Evolutionary conservation across 2,797 vertebrate genomes (phyloP).

Genomic region (Clarias pachynema): DNA sequence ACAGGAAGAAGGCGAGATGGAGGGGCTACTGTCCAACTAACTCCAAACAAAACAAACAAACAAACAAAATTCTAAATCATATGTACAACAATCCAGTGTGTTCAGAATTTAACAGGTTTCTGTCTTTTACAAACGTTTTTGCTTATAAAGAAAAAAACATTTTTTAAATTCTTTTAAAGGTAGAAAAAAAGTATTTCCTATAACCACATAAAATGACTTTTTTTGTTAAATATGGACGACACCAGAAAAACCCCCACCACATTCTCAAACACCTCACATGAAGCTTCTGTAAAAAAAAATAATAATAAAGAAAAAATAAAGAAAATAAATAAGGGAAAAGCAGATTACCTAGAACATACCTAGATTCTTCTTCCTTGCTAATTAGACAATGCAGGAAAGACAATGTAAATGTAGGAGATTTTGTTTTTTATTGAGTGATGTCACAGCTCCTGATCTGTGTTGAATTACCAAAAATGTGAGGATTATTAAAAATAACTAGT

Average conservation of each 20-base stretch:
- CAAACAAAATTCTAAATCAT: slow-evolving; percentile 73
- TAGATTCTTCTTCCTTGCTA: slow-evolving; percentile 57
- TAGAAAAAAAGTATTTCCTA: slow-evolving; percentile 67
- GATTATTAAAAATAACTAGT: neutral
- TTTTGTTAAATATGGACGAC: slow-evolving; percentile 64
- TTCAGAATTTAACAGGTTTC: slow-evolving; percentile 70
- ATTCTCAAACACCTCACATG: slow-evolving; percentile 77
- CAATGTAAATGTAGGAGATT: slow-evolving; percentile 6
- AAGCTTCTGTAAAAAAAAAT: slow-evolving; percentile 45
- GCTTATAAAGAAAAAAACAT: slow-evolving; percentile 61
- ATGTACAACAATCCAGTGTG: slow-evolving; percentile 86
- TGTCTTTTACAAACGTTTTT: slow-evolving; percentile 66
- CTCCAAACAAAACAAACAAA: slow-evolving; percentile 66
- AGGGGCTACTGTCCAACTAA: slow-evolving; percentile 72
- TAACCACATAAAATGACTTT: slow-evolving; percentile 67
- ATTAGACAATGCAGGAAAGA: slow-evolving; percentile 58
- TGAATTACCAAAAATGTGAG: neutral
- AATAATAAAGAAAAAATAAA: neutral
- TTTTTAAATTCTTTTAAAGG: slow-evolving; percentile 59
- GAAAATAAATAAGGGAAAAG: slow-evolving; percentile 21
- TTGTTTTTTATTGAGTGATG: neutral
- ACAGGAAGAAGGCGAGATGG: slow-evolving; percentile 81
- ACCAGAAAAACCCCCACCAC: slow-evolving; percentile 71
- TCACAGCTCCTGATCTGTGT: slow-evolving; percentile 3
- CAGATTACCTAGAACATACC: slow-evolving; percentile 59